Conservation (phyloP, 2,888 invertebrate genomes). For the Ophioninae sp. region DNA sequence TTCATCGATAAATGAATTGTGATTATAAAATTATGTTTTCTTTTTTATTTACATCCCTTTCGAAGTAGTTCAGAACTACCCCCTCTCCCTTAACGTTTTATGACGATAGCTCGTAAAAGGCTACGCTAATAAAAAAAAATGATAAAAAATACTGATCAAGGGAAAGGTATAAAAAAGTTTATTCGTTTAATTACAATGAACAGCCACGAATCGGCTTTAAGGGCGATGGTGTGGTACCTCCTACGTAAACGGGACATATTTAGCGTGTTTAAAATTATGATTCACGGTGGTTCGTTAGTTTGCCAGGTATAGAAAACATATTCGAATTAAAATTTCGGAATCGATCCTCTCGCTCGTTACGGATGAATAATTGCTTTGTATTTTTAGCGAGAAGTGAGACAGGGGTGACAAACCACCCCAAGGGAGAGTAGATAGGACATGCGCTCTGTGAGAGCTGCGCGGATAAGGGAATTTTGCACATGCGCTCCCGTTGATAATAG, state of each 20-base stretch:
- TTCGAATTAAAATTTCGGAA: background rate
- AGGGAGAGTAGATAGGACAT: constrained; percentile 36
- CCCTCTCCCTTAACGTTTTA: background rate
- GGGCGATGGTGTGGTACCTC: background rate
- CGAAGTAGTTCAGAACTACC: background rate
- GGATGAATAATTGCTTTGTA: constrained; percentile 2
- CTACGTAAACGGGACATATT: too few relatives aligned
- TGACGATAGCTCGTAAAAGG: background rate
- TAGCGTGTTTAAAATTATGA: background rate
- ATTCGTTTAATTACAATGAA: background rate
- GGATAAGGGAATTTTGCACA: constrained; percentile 37
- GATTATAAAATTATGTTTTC: background rate
- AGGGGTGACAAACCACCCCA: background rate
- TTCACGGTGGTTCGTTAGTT: background rate
- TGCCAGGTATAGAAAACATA: background rate
- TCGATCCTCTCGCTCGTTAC: background rate
- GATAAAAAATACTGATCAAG: too few relatives aligned
- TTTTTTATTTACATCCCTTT: background rate
- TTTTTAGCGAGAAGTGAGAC: background rate
- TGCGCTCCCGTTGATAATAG: constrained; percentile 31
- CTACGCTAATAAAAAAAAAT: background rate
- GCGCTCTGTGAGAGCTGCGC: constrained; percentile 38
- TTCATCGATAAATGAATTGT: background rate
- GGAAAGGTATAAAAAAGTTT: too few relatives aligned
- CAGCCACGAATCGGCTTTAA: background rate